These are phyloP conservation scores for Tachysurus vachellii DNA, from an alignment of 2,113 vertebrate genomes.

Conservation along the genomic window DNA sequence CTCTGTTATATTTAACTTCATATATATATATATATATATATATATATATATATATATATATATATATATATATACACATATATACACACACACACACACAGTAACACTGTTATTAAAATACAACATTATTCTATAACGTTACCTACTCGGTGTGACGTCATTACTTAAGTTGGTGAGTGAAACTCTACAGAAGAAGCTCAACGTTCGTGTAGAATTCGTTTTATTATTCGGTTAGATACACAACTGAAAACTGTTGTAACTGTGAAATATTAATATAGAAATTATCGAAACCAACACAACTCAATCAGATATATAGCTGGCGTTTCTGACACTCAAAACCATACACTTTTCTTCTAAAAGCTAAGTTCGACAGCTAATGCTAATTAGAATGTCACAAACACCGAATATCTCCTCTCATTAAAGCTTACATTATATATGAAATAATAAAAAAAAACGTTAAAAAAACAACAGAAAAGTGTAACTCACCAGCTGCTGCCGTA, in stretches of 20 bases:
- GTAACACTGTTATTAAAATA: too few relatives aligned
- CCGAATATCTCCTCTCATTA: background rate
- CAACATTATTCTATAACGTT: background rate
- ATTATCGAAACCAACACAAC: background rate
- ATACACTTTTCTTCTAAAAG: background rate
- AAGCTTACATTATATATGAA: too few relatives aligned
- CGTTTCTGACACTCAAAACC: background rate
- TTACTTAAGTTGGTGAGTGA: background rate
- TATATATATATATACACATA: too few relatives aligned
- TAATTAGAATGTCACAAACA: background rate
- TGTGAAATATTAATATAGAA: background rate
- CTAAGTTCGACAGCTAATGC: background rate
- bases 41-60: too few relatives aligned
- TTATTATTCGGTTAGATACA: background rate
- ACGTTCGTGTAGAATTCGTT: background rate
- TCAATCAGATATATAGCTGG: background rate
- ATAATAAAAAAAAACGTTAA: background rate
- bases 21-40: background rate
- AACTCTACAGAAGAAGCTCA: background rate
- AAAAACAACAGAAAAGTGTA: background rate
- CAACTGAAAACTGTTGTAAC: background rate
- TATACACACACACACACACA: too few relatives aligned
- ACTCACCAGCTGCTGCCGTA: slow-evolving; percentile 94
- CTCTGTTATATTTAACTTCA: too few relatives aligned
- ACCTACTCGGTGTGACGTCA: background rate